Conservation (phyloP, 2,797 vertebrate genomes). For the Corythornis leucogaster region DNA sequence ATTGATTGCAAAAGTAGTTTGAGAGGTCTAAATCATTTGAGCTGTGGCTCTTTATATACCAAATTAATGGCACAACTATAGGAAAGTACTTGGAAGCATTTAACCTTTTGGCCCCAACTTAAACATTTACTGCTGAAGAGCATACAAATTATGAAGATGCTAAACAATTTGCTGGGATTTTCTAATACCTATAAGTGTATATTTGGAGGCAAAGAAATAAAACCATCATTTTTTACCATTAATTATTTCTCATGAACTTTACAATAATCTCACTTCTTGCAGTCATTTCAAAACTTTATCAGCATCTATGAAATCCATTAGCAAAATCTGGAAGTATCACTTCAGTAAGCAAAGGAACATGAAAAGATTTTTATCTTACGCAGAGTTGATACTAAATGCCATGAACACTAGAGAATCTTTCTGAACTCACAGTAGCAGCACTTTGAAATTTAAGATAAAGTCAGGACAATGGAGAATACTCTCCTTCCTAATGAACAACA, state of each 20-base stretch:
- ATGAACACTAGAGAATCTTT: rapidly evolving
- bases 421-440: neutral
- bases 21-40: neutral
- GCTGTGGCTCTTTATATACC: neutral
- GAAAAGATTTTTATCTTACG: neutral
- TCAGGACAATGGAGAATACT: neutral
- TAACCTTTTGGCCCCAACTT: neutral
- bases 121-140: neutral
- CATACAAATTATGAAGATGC: neutral
- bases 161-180: neutral
- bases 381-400: neutral
- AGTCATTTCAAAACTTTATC: neutral
- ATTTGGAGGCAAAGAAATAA: neutral
- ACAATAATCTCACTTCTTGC: neutral
- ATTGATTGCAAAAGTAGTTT: neutral
- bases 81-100: neutral
- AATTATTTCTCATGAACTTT: neutral
- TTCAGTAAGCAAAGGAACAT: neutral
- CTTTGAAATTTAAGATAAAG: neutral
- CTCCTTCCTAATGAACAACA: neutral
- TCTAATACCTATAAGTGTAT: neutral
- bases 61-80: neutral
- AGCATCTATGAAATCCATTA: neutral
- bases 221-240: neutral
- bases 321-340: neutral